Conservation (phyloP, 2,888 invertebrate genomes). For the Drosophila neotestacea region DNA sequence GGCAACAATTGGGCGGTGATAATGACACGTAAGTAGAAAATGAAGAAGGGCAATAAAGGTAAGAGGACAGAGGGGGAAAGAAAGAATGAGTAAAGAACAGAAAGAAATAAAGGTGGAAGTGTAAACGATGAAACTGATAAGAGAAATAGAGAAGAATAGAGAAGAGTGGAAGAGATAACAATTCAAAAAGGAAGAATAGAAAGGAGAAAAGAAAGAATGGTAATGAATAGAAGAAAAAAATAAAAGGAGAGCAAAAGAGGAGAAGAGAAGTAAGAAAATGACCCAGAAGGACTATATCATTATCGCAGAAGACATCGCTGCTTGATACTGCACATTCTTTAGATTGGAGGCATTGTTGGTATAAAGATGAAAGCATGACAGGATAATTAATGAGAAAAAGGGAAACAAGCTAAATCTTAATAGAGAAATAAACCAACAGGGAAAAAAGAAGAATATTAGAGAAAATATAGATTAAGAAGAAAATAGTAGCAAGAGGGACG, state of each 20-base stretch:
- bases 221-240: neutral
- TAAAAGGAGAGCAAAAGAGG: neutral
- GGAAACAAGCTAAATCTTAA: neutral
- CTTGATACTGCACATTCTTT: no score
- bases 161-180: neutral
- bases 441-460: neutral
- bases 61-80: neutral
- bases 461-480: neutral
- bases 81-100: neutral
- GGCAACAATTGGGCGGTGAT: constrained; percentile 84
- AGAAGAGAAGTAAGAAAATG: no score
- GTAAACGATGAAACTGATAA: neutral
- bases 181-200: no score
- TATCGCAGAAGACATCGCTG: no score
- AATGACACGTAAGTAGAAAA: constrained; percentile 80
- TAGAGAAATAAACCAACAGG: no score
- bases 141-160: neutral
- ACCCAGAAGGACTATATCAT: no score
- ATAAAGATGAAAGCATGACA: no score
- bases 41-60: neutral
- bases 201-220: neutral
- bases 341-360: no score
- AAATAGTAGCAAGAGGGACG: no score
- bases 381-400: no score
- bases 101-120: neutral